Conservation (phyloP, 1,140 invertebrate genomes). For the Panagrolaimus sp. region DNA sequence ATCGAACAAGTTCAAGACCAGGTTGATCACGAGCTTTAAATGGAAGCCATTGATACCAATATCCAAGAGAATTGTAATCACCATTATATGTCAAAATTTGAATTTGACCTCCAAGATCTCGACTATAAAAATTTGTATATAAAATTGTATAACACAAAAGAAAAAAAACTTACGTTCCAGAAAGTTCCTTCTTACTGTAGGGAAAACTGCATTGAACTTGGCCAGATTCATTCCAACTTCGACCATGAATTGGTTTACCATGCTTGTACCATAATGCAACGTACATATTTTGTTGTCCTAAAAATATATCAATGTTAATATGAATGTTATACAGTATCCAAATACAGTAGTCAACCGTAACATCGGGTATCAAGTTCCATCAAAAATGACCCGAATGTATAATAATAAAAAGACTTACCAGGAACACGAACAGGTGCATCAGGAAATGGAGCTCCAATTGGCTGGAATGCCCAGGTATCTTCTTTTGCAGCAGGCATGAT, state of each 20-base stretch:
- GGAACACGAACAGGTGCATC: conserved; percentile 46
- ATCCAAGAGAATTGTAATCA: conserved; percentile 44
- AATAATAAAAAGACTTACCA: no score
- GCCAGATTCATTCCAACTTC: neutral
- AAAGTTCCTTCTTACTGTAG: conserved; percentile 42
- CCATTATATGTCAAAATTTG: conserved; percentile 48
- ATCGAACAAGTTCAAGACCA: neutral
- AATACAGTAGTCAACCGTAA: no score
- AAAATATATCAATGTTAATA: no score
- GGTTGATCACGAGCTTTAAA: neutral
- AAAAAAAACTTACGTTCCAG: no score
- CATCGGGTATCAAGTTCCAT: no score
- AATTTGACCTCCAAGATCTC: conserved; percentile 46
- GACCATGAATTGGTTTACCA: conserved; percentile 22
- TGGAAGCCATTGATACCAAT: conserved; percentile 49
- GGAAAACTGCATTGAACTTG: conserved; percentile 41
- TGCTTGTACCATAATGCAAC: conserved; percentile 51
- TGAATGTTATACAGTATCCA: no score
- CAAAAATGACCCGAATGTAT: no score
- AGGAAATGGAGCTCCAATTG: conserved; percentile 45
- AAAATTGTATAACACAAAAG: no score
- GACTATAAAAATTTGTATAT: no score
- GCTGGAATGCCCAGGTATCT: conserved; percentile 43
- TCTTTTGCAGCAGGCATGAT: no score
- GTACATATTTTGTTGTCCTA: conserved; percentile 45